Conservation (phyloP, 2,888 invertebrate species). For the Pandemis heparana region DNA sequence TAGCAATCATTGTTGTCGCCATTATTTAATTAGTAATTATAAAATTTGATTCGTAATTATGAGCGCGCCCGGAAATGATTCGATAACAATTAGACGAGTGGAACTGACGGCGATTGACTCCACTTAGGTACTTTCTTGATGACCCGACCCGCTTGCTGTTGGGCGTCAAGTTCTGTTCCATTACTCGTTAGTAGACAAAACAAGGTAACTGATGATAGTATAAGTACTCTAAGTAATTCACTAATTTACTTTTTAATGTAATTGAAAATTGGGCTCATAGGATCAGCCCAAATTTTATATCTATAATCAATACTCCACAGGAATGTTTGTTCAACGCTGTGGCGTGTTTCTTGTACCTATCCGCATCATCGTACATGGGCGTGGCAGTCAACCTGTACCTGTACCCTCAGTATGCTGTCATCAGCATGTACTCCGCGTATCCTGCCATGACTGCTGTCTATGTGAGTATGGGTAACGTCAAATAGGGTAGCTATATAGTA, state of each 20-base stretch:
- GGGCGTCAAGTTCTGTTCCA: neutral
- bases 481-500: too few species aligned
- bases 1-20: neutral
- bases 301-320: conserved; percentile 70
- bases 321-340: conserved; percentile 92
- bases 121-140: neutral
- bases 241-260: neutral
- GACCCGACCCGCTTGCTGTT: neutral
- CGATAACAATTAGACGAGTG: neutral
- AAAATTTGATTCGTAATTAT: neutral
- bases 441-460: conserved; percentile 96
- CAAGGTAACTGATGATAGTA: too few species aligned
- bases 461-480: conserved; percentile 89
- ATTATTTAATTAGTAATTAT: neutral
- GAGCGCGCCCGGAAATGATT: neutral
- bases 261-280: neutral
- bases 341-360: conserved; percentile 91
- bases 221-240: too few species aligned
- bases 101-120: neutral
- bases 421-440: conserved; percentile 92
- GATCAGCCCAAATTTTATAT: too few species aligned
- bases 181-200: neutral
- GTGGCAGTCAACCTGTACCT: conserved; percentile 92
- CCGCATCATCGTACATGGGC: conserved; percentile 92
- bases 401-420: conserved; percentile 89